A percentile compares a stretch with the other conserved stretches of the same genome.
These are phyloP conservation scores for Crambe crambe DNA, from an alignment of 37 sponge, comb jelly and placozoan species.

Conservation along the genomic window DNA sequence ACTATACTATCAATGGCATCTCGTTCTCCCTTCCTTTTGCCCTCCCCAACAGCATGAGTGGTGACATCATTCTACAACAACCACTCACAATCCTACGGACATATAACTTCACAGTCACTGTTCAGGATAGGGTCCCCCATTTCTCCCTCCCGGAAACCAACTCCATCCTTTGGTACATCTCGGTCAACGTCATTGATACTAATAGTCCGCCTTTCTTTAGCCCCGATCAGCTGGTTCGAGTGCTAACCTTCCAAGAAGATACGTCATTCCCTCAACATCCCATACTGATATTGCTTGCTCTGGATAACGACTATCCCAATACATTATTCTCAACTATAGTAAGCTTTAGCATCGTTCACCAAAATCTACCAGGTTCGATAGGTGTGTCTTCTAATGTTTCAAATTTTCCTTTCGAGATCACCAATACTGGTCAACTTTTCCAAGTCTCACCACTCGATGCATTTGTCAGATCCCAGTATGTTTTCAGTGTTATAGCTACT, in stretches of 20 bases:
- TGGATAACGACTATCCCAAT: constrained; percentile 50
- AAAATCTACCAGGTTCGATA: not conserved
- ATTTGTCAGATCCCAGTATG: constrained; percentile 16
- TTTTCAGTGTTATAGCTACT: constrained; percentile 49
- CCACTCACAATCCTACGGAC: constrained; percentile 20
- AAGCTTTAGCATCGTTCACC: constrained; percentile 15
- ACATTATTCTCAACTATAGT: constrained; percentile 40
- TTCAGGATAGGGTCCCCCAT: constrained; percentile 47
- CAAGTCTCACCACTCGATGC: constrained; percentile 37
- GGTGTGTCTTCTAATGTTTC: not conserved
- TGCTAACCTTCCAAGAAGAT: constrained; percentile 16
- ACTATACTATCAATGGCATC: not conserved
- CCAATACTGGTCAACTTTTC: constrained; percentile 15
- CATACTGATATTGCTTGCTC: constrained; percentile 32
- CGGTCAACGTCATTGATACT: constrained; percentile 39
- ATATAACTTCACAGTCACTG: constrained; percentile 41
- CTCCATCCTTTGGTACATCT: constrained; percentile 34
- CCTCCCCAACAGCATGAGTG: constrained; percentile 37
- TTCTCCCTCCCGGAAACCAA: constrained; percentile 34
- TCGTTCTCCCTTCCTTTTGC: constrained; percentile 34
- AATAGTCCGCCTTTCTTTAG: constrained; percentile 64
- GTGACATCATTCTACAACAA: constrained; percentile 32
- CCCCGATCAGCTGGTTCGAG: constrained; percentile 8
- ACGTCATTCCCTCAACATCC: not conserved
- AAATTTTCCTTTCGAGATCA: constrained; percentile 29